Percentiles rank a stretch among this genome's conserved stretches.
These are phyloP conservation scores for Cryptotis parvus DNA, from an alignment of 2,113 vertebrate species.

Conservation along the genomic window DNA sequence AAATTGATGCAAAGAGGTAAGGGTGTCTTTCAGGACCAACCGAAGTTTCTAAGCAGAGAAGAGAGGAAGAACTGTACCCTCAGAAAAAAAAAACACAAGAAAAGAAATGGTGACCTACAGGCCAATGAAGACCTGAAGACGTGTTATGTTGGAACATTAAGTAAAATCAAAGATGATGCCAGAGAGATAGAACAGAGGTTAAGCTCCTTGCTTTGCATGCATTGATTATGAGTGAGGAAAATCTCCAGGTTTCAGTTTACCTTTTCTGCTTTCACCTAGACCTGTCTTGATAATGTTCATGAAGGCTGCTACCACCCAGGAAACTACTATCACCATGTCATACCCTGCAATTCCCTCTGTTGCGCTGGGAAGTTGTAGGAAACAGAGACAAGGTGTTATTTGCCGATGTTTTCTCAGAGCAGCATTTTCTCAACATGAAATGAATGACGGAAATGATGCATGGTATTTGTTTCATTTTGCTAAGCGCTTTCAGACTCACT, in stretches of 20 bases:
- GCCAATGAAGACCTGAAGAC: too few species aligned
- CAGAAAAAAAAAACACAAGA: background rate
- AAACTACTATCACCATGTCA: slow-evolving; percentile 54
- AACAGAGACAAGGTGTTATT: background rate
- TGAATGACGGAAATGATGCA: background rate
- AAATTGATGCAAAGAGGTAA: background rate
- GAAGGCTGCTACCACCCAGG: background rate
- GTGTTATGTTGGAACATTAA: background rate
- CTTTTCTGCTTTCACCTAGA: background rate
- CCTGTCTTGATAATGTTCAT: background rate
- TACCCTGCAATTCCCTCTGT: background rate
- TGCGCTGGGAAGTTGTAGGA: background rate
- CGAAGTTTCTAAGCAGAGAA: background rate
- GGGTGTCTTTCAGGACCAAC: background rate
- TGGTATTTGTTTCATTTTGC: background rate
- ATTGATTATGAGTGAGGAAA: too few species aligned
- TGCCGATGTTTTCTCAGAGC: background rate
- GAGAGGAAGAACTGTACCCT: background rate
- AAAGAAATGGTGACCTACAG: background rate
- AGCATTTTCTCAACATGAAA: background rate
- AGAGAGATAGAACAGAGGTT: too few species aligned
- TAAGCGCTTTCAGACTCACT: background rate
- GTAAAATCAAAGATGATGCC: too few species aligned
- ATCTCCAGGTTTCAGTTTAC: background rate
- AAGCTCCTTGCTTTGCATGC: too few species aligned